phyloP scores from a whole-genome alignment of 1,140 invertebrate genomes.

The Gerris buenoi region DNA sequence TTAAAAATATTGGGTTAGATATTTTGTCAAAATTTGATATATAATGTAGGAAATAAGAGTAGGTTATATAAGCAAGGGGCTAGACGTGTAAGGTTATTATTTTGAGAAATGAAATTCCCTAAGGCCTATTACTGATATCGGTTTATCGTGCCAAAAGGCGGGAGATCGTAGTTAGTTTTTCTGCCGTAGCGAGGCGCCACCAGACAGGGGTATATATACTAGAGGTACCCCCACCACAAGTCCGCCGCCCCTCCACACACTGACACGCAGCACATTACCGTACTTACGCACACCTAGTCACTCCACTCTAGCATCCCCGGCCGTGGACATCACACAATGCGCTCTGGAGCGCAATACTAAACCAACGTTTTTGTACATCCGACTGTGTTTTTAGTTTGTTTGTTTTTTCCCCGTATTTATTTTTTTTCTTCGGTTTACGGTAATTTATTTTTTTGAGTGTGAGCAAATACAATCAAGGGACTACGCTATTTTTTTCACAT shows the following conservation, averaged over 20 bases:
- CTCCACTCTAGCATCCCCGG: not conserved
- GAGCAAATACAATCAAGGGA: not conserved
- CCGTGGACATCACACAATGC: not conserved
- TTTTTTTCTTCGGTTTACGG: not conserved
- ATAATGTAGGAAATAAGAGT: not conserved
- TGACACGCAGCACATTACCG: not conserved
- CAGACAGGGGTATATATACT: not conserved
- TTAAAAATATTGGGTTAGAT: too few species aligned
- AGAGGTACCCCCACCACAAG: not conserved
- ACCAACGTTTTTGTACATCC: not conserved
- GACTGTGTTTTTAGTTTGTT: not conserved
- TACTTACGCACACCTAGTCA: not conserved
- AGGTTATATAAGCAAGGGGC: not conserved
- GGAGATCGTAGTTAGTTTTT: not conserved
- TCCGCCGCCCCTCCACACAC: not conserved
- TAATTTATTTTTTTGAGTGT: not conserved
- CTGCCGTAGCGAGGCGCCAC: too few species aligned
- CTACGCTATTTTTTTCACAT: too few species aligned
- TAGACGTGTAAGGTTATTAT: not conserved
- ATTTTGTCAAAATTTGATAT: too few species aligned
- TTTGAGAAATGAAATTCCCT: not conserved
- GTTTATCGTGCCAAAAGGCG: not conserved
- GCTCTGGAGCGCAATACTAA: not conserved
- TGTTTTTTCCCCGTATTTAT: not conserved
- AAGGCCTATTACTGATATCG: not conserved